Evolutionary conservation across 2,888 invertebrate genomes (phyloP), one percentile per base, ranked within the genome.

Genomic region (Athetis lepigone): DNA sequence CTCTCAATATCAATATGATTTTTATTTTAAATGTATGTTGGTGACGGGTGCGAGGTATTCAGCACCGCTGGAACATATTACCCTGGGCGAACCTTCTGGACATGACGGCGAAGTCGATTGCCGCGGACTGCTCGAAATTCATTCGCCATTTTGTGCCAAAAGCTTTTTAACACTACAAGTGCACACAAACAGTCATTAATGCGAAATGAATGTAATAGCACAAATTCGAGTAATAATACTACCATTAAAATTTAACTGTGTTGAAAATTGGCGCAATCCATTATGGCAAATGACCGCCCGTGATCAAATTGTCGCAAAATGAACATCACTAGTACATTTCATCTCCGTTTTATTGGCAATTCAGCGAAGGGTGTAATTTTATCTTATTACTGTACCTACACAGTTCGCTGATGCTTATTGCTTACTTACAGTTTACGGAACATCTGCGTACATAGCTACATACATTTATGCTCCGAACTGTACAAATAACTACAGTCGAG

Each of bases 301-400:
- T 80, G 77, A 84, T 84, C 79, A 85, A 86, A 84, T 85, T 86
- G 85, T 86, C 81, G 70, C 82, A 80, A 85, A 88, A 86, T 84
- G 79, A 82, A 83, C 86, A 82, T 83, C 80, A 82, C 77, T 80
- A 79, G 81, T 85, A 82, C 77, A 84, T 84, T 85, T 81, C 80
- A 81, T 85, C 79, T 79, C 77, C 77, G 84, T 84, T 86, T 87
- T 88, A 88, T 88, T 82, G 81, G 73, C 79, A 78, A 84, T 87
- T 85, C 78, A 79, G 75, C 62, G 68, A 76, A 80, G 82, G 73
- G 77, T 77, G 80, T 81, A 83, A 85, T 87, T 87, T 85, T 80
- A 81, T 85, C 83, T 83, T 82, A 83, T 84, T 84, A 81, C 80
- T 71, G 73, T 65, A 56, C 25, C 51, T 29, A 23, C 47, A 18